Conservation (phyloP, 2,888 invertebrate genomes). For the Linyphia triangularis region DNA sequence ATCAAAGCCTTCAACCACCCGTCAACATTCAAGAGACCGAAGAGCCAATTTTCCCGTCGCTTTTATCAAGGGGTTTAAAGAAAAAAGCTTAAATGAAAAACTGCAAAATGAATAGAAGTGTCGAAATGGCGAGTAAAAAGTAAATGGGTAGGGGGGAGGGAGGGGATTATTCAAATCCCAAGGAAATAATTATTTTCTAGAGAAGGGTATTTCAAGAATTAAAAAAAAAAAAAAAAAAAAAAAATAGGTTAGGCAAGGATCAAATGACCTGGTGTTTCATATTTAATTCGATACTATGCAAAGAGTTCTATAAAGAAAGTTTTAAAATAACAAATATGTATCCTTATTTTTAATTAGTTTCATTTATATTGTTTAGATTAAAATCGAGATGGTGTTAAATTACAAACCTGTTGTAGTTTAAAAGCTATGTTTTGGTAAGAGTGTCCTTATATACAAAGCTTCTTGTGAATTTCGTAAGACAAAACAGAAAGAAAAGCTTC, state of each 20-base stretch:
- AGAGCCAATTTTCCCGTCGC: conserved; percentile 34
- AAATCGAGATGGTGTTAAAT: too few species aligned
- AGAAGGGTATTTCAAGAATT: conserved; percentile 29
- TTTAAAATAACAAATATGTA: too few species aligned
- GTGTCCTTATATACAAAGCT: too few species aligned
- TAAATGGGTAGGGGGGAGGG: not conserved
- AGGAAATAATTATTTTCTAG: conserved; percentile 21
- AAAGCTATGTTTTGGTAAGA: too few species aligned
- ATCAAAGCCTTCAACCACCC: not conserved
- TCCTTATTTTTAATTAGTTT: too few species aligned
- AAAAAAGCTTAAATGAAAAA: not conserved
- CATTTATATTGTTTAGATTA: too few species aligned
- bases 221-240: too few species aligned
- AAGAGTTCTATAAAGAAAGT: too few species aligned
- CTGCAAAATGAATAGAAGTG: conserved; percentile 21
- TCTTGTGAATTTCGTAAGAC: too few species aligned
- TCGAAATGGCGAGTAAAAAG: conserved; percentile 11
- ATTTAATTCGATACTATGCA: not conserved
- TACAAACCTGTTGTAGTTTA: too few species aligned
- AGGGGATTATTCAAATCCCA: not conserved
- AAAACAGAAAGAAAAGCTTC: too few species aligned
- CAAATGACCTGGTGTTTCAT: not conserved
- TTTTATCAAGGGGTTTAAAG: not conserved
- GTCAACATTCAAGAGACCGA: not conserved
- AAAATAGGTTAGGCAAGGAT: not conserved